phyloP scores from a whole-genome alignment of 2,797 vertebrate species.

The Lutjanus argentimaculatus region DNA sequence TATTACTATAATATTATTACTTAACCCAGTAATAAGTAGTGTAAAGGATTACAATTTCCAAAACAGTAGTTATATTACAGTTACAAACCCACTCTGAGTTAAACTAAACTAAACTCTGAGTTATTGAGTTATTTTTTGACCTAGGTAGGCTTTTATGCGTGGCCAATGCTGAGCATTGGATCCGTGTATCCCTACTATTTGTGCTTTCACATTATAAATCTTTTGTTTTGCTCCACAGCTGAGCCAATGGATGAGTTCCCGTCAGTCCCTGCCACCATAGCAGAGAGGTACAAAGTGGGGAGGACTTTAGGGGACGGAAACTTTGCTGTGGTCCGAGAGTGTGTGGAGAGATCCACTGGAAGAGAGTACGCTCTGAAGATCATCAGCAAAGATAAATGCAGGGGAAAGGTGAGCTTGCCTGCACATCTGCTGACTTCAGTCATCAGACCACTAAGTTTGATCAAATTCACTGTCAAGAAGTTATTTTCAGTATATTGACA shows the following conservation, averaged over 20 bases:
- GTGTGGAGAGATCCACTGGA: conserved; percentile 96
- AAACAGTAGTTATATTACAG: no score
- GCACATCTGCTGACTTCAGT: not conserved
- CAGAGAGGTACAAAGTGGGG: conserved; percentile 97
- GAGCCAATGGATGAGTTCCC: conserved; percentile 91
- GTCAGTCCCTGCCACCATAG: conserved; percentile 92
- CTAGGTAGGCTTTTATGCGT: no score
- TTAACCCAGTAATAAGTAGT: no score
- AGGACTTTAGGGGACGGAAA: conserved; percentile 96
- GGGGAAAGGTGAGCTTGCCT: conserved; percentile 91
- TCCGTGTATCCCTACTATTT: not conserved
- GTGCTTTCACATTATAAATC: not conserved
- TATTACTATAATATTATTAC: no score
- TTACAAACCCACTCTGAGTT: no score
- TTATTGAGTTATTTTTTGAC: no score
- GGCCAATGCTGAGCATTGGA: no score
- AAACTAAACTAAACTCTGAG: no score
- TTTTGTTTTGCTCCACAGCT: conserved; percentile 72
- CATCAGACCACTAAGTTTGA: not conserved
- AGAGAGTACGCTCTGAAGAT: conserved; percentile 98
- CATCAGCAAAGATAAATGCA: conserved; percentile 98
- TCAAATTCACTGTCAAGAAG: not conserved
- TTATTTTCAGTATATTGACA: not conserved
- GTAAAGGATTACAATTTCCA: no score
- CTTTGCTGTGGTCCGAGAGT: conserved; percentile 97